phyloP scores from a whole-genome alignment of 2,113 vertebrate species.

The Dryoscopus gambensis region DNA sequence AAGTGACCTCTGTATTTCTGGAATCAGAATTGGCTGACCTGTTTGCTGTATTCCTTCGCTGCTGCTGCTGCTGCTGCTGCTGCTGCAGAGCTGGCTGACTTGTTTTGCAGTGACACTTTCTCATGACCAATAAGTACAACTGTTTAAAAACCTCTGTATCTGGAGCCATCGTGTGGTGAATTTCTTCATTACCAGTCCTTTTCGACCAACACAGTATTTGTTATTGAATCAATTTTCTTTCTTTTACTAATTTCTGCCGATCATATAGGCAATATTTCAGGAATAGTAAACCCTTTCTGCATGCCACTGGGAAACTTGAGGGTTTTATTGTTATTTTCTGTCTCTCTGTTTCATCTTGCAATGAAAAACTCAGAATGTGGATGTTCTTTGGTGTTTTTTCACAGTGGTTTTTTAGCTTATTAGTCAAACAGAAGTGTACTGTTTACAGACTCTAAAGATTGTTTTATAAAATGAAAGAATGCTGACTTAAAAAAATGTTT shows the following conservation, averaged over 20 bases:
- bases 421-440: not conserved
- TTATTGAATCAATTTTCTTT: not conserved
- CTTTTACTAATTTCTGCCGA: not conserved
- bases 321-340: not conserved
- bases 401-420: not conserved
- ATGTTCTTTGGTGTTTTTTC: not conserved
- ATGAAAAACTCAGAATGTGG: not conserved
- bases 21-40: not conserved
- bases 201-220: fast-evolving
- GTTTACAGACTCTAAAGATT: not conserved
- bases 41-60: not conserved
- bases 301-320: not conserved
- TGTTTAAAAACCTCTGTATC: not conserved
- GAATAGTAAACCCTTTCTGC: not conserved
- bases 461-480: not conserved
- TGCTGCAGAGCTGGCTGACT: not conserved
- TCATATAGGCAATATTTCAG: not conserved
- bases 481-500: not conserved
- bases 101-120: not conserved
- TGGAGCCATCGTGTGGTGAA: not conserved
- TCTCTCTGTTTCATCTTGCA: not conserved
- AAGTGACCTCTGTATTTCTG: not conserved
- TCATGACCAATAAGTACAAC: not conserved
- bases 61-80: not conserved
- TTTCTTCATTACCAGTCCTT: not conserved